These are phyloP conservation scores for Lordiphosa clarofinis DNA, from an alignment of 1,140 invertebrate species.

Conservation along the genomic window DNA sequence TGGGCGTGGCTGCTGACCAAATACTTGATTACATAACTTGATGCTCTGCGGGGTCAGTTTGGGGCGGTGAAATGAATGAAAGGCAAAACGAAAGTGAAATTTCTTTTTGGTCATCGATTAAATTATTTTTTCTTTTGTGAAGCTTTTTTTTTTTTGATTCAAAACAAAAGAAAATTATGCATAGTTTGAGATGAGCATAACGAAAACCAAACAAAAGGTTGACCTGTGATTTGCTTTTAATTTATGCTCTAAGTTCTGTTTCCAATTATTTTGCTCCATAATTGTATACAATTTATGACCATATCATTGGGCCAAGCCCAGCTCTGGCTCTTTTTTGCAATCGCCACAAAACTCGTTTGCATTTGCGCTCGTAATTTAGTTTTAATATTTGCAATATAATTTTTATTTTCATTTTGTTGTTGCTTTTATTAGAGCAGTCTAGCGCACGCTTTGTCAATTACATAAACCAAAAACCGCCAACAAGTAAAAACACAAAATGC, in stretches of 20 bases:
- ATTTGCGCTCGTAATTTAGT: conserved; percentile 11
- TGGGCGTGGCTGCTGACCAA: conserved; percentile 45
- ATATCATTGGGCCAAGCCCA: conserved; percentile 11
- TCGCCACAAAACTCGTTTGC: conserved; percentile 13
- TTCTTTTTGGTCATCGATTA: no score
- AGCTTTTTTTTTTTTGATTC: no score
- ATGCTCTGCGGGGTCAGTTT: conserved; percentile 42
- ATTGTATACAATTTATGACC: no score
- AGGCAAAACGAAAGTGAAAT: no score
- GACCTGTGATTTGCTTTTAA: no score
- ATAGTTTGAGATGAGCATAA: no score
- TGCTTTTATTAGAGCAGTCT: conserved; percentile 50
- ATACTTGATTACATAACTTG: conserved; percentile 36
- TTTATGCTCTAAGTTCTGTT: no score
- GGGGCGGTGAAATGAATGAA: conserved; percentile 44
- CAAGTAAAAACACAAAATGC: conserved; percentile 36
- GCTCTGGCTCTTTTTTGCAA: background rate
- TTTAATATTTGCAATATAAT: conserved; percentile 34
- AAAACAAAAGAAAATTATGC: no score
- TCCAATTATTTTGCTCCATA: no score
- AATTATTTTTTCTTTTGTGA: no score
- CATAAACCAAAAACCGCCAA: conserved; percentile 43
- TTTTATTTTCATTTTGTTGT: conserved; percentile 28
- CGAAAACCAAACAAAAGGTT: no score
- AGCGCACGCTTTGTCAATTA: conserved; percentile 69